Evolutionary conservation across 2,888 invertebrate genomes (phyloP).

Genomic region (Pomacea canaliculata): DNA sequence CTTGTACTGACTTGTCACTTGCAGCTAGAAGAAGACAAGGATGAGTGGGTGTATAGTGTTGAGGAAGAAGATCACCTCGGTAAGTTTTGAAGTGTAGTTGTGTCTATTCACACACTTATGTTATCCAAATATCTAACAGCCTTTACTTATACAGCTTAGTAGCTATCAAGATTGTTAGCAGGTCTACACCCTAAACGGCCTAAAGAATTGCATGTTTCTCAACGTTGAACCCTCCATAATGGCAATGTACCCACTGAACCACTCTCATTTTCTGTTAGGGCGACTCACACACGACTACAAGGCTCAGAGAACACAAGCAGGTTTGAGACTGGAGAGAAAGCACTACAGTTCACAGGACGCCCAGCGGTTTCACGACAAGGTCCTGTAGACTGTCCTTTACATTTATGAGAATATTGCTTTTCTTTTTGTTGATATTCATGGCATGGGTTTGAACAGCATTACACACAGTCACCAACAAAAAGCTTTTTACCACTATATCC

Average conservation of each 20-base stretch:
- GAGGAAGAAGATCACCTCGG: slow-evolving; percentile 23
- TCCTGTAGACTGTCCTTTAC: slow-evolving; percentile 1
- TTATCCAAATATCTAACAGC: background rate
- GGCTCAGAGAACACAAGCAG: slow-evolving; percentile 31
- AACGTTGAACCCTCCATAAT: background rate
- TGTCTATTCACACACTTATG: background rate
- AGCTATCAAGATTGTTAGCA: background rate
- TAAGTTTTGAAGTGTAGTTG: background rate
- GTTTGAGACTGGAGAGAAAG: slow-evolving; percentile 32
- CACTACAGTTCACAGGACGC: slow-evolving; percentile 40
- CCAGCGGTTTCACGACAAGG: slow-evolving; percentile 41
- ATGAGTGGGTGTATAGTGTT: slow-evolving; percentile 12
- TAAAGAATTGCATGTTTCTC: background rate
- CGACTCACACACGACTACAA: slow-evolving; percentile 39
- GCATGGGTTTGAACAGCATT: background rate
- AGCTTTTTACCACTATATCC: background rate
- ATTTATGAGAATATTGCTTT: background rate
- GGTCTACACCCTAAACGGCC: background rate
- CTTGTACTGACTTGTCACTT: background rate
- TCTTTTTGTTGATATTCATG: background rate
- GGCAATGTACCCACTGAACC: no score
- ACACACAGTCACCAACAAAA: background rate
- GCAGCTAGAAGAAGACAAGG: slow-evolving; percentile 14
- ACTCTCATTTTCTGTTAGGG: slow-evolving; percentile 26
- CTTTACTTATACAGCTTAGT: background rate